These are phyloP conservation scores for Spinus pinus DNA, from an alignment of 2,797 vertebrate species.

Conservation along the genomic window DNA sequence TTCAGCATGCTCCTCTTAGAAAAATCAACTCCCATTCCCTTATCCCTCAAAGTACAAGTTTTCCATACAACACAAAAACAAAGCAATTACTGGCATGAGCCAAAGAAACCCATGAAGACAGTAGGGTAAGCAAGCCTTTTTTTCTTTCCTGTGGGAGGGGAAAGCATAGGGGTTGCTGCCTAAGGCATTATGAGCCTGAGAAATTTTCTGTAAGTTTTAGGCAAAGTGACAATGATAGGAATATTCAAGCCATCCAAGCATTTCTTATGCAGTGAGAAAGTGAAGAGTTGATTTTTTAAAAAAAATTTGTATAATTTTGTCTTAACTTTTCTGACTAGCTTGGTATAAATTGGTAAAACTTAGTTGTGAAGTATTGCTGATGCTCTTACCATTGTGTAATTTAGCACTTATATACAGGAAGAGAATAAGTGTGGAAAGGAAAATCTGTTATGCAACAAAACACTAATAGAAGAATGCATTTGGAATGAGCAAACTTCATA, in stretches of 20 bases:
- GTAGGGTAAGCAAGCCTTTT: background rate
- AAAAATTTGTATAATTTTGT: background rate
- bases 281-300: background rate
- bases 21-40: constrained; percentile 1
- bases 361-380: background rate
- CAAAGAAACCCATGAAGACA: background rate
- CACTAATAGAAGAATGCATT: background rate
- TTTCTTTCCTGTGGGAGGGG: background rate
- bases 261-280: background rate
- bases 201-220: background rate
- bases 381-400: background rate
- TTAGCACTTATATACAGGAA: background rate
- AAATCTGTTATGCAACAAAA: background rate
- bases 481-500: background rate
- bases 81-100: background rate
- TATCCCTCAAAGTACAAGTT: background rate
- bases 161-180: background rate
- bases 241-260: background rate
- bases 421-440: background rate
- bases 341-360: background rate
- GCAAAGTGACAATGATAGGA: background rate
- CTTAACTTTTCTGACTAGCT: background rate
- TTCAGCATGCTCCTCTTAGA: background rate
- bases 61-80: background rate
- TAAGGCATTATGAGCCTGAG: background rate